Conservation (phyloP, 2,888 invertebrate species). For the Pseudococcus viburni region DNA sequence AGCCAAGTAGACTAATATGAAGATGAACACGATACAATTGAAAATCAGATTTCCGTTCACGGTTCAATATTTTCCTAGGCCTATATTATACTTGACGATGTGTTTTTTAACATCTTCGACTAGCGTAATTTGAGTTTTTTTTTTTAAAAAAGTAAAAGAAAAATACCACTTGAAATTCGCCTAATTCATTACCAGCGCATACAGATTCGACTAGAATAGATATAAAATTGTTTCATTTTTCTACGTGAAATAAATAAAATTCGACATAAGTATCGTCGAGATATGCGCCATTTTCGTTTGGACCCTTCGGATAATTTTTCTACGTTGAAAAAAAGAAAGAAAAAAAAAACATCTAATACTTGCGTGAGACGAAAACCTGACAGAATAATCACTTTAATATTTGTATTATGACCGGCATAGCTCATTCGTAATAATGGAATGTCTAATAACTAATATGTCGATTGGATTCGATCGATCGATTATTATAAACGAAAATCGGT, state of each 20-base stretch:
- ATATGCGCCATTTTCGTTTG: background rate
- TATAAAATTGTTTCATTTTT: constrained; percentile 1
- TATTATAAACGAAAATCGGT: background rate
- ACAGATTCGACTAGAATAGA: constrained; percentile 20
- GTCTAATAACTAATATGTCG: constrained; percentile 5
- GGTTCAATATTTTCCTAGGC: background rate
- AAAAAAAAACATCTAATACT: background rate
- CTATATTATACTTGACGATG: background rate
- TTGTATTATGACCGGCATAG: background rate
- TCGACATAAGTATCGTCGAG: background rate
- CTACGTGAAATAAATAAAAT: background rate
- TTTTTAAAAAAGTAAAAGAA: background rate
- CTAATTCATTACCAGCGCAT: background rate
- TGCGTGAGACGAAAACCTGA: background rate
- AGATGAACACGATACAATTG: constrained; percentile 7
- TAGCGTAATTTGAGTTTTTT: background rate
- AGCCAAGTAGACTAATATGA: background rate
- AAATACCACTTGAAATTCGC: background rate
- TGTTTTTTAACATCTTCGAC: background rate
- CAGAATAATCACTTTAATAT: background rate
- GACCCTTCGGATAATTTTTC: background rate
- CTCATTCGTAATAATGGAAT: constrained; percentile 12
- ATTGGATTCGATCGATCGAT: background rate
- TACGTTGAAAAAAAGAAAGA: background rate
- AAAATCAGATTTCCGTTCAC: background rate